These are phyloP conservation scores for Orthonyx spaldingii DNA, from an alignment of 2,113 vertebrate species.

Conservation along the genomic window DNA sequence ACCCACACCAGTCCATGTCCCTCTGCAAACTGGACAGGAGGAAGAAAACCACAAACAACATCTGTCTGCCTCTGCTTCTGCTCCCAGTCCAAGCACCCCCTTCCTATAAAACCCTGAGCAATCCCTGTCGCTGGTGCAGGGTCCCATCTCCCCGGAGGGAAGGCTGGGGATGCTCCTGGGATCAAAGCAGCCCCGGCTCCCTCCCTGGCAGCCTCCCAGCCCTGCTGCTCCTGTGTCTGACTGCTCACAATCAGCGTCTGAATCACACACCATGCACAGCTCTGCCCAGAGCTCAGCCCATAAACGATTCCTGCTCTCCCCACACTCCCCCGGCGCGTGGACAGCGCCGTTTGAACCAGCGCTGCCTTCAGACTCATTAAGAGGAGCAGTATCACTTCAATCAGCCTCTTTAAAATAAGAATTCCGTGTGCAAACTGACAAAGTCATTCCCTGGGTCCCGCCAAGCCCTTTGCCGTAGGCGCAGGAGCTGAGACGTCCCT, in stretches of 20 bases:
- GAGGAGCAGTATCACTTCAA: background rate
- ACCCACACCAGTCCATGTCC: accelerated
- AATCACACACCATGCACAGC: background rate
- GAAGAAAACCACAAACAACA: too few species aligned
- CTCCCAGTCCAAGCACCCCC: background rate
- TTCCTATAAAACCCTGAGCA: accelerated
- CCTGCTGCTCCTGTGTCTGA: background rate
- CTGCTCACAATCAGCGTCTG: background rate
- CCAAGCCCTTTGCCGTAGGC: slow-evolving; percentile 49
- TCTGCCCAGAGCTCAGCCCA: background rate
- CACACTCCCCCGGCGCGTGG: background rate
- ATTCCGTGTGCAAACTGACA: slow-evolving; percentile 37
- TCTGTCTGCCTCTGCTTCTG: background rate
- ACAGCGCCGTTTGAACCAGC: background rate
- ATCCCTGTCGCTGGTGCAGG: accelerated
- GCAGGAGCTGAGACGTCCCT: slow-evolving; percentile 48
- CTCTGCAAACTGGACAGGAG: too few species aligned
- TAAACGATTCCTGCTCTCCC: background rate
- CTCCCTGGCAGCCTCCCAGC: background rate
- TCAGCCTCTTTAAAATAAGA: slow-evolving; percentile 17
- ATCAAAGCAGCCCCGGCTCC: background rate
- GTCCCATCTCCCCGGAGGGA: background rate
- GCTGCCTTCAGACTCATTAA: background rate
- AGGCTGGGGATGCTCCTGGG: accelerated
- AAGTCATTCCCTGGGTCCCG: slow-evolving; percentile 29